Base-by-base conservation (phyloP, 2,113 vertebrate species). In the Ctenodactylus gundi region DNA sequence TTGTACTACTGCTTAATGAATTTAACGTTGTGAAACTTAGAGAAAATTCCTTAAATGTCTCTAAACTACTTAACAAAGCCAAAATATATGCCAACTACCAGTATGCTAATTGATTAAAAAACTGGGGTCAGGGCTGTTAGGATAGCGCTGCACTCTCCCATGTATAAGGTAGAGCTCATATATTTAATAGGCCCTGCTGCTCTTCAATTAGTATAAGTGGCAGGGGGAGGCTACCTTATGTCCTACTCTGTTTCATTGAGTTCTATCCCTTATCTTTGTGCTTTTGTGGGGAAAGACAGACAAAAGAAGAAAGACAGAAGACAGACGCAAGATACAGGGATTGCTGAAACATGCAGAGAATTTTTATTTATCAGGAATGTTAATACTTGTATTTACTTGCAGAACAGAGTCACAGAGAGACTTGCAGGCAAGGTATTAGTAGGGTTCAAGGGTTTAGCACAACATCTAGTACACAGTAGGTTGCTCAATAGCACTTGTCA, bases 311-410 rank as follows among this genome's bases (percentile, higher is more conserved):
- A 23, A 95, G 95, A 96, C 96, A 94, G 97, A 73, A 97, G 96
- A 97, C 97, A 96, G 96, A 97, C 96, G 17, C 96, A 70, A 75
- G 94, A 96, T 95, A 80, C 97, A 90, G 95, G 97, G 93, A 92
- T 36, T 95, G 94, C 95, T 92, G 96, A 96, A 14, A 92, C 97
- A 97, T 97, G 97, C 97, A 94, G 90, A 96, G 92, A 87, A 44
- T 51, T 97, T 97, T 97, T 97, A 96, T 97, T 97, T 73, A 91
- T 94, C 97, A 90, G 41, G 17, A 55, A 46, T 80, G 95, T 96
- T 97, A 97, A 94, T 94, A 72, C 73, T 96, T 36, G 21, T 73
- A 34, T 93, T 84, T 68, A 81, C 49, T 92, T 85, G 92, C n/a
- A 95, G 91, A 91, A 36, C 64, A 86, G 57, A 85, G 84, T 85